Conservation (phyloP, 2,888 invertebrate species). For the Pterostichus madidus region DNA sequence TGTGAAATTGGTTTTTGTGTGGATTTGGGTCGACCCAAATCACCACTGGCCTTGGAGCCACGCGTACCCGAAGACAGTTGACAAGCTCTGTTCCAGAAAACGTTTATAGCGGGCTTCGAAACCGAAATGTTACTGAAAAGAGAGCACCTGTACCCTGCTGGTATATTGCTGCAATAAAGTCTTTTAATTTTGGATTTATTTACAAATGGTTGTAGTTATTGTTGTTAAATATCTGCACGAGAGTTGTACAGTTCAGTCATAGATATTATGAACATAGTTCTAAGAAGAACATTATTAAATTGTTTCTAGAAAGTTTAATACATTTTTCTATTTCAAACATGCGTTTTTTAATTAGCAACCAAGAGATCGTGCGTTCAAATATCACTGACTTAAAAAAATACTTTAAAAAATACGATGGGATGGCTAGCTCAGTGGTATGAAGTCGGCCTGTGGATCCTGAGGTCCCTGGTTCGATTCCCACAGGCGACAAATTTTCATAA, state of each 20-base stretch:
- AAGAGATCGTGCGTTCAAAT: too few species aligned
- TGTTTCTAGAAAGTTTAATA: too few species aligned
- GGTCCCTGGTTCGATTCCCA: too few species aligned
- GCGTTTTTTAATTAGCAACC: too few species aligned
- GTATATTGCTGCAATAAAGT: conserved; percentile 55
- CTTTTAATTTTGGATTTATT: conserved; percentile 22
- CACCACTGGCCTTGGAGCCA: conserved; percentile 35
- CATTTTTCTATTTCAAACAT: too few species aligned
- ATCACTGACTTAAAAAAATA: too few species aligned
- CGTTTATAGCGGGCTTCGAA: conserved; percentile 2
- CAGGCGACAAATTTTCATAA: too few species aligned
- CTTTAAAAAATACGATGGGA: too few species aligned
- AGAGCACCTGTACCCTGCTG: conserved; percentile 38
- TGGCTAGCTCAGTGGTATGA: too few species aligned
- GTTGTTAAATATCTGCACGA: conserved; percentile 16
- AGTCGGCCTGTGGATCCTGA: too few species aligned
- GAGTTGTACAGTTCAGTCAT: conserved; percentile 4
- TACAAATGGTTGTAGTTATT: conserved; percentile 32
- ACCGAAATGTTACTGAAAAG: neutral
- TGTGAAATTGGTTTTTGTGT: conserved; percentile 40
- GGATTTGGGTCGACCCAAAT: conserved; percentile 8
- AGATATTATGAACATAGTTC: too few species aligned
- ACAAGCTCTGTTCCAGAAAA: conserved; percentile 11
- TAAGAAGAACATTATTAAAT: too few species aligned
- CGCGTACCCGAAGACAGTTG: conserved; percentile 26